phyloP scores from a whole-genome alignment of 2,888 invertebrate species.

The Melanophora roralis region DNA sequence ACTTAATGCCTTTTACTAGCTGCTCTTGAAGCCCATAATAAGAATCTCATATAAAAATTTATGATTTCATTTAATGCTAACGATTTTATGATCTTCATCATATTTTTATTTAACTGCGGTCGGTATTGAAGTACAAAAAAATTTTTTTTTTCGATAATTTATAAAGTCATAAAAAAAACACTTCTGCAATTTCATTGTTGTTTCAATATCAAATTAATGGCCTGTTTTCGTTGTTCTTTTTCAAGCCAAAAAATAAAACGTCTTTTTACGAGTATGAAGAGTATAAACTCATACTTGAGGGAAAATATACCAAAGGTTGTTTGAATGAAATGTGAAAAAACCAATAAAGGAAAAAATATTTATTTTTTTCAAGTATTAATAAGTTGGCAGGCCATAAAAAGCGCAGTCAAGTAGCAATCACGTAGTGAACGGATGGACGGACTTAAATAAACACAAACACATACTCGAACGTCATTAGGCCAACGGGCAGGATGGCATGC shows the following conservation, averaged over 20 bases:
- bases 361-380: conserved; percentile 38
- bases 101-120: neutral
- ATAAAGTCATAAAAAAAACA: conserved; percentile 35
- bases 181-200: conserved; percentile 31
- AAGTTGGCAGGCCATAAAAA: conserved; percentile 59
- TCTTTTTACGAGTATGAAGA: conserved; percentile 8
- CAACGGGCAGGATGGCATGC: conserved; percentile 11
- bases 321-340: conserved; percentile 14
- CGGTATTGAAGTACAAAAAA: neutral
- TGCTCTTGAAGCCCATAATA: neutral
- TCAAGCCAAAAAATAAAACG: conserved; percentile 1
- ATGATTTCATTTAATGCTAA: conserved; percentile 15
- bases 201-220: conserved; percentile 41
- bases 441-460: conserved; percentile 24
- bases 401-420: conserved; percentile 62
- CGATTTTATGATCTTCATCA: neutral
- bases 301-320: conserved; percentile 25
- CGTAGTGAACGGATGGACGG: conserved; percentile 39
- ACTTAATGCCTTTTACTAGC: neutral
- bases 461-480: conserved; percentile 17
- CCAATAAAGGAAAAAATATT: conserved; percentile 19
- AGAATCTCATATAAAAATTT: neutral
- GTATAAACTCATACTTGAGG: neutral
- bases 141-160: conserved; percentile 36
- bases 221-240: conserved; percentile 31